Base-by-base conservation (phyloP, 2,113 vertebrate species). In the Perognathus longimembris region DNA sequence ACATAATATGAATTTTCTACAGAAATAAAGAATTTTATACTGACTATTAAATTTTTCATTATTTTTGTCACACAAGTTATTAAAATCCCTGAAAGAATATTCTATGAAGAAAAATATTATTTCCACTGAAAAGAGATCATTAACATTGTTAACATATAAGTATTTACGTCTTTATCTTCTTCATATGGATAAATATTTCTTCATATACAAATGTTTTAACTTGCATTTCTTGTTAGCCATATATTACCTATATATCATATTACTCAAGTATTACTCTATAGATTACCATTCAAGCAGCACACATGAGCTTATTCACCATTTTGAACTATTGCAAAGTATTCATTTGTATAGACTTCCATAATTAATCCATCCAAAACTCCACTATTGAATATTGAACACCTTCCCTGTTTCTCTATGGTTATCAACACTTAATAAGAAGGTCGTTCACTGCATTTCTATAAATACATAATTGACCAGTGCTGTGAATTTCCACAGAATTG, bases 1-100 rank as follows among this genome's bases (percentile, higher is more conserved):
- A 90, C 5, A 20, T n/a, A 90, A 78, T 59, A 75, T 45, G 61
- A n/a, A 79, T 74, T 92, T 91, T 91, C 59, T 92, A 66, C 82
- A 75, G 14, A 88, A 90, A 63, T 77, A 71, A 91, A 64, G 14
- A 69, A 76, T 80, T 86, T 77, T 30, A 34, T 80, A 63, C 8
- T n/a, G 50, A 10, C 38, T 85, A 73, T 94, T 84, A 89, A 81
- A 38, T 32, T 84, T 87, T 93, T 82, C 18, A 84, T 90, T 85
- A 63, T 57, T 78, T 93, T 86, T 79, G 74, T 91, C 59, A 50
- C 21, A 76, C 8, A 70, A 75, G 15, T 88, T 92, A 88, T 66
- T 70, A 86, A 92, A 83, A 86, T 67, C 71, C 64, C 90, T 79
- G 61, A 61, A 8, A 88, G 61, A 85, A 45, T 54, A 40, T 7